A percentile compares a stretch with the other conserved stretches of the same genome.
phyloP scores from a whole-genome alignment of 2,888 invertebrate genomes.

The Eupithecia abbreviata region DNA sequence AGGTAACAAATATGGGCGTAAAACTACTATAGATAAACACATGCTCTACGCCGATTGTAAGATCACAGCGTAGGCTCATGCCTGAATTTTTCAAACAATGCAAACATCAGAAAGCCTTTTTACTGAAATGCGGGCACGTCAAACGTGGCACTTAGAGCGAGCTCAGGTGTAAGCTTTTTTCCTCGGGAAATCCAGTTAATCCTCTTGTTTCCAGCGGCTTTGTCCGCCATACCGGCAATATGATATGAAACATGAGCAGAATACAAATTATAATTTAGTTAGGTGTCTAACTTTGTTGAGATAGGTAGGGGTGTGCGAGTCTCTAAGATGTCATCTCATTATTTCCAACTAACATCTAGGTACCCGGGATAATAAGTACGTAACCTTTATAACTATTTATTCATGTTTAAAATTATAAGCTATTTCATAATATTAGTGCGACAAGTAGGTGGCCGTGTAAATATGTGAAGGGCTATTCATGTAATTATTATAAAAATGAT shows the following conservation, averaged over 20 bases:
- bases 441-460: too few species aligned
- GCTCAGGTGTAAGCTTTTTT: slow-evolving; percentile 47
- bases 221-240: slow-evolving; percentile 43
- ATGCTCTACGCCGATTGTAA: neutral
- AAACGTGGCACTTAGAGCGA: slow-evolving; percentile 31
- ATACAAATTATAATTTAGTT: slow-evolving; percentile 28
- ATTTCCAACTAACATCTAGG: neutral
- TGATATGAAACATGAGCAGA: slow-evolving; percentile 29
- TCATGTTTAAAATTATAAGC: too few species aligned
- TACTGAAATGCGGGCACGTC: slow-evolving; percentile 21
- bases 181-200: slow-evolving; percentile 42
- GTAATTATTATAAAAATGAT: too few species aligned
- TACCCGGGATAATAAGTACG: too few species aligned
- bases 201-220: slow-evolving; percentile 45
- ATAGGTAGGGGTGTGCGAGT: neutral
- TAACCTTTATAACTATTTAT: too few species aligned
- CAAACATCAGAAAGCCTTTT: slow-evolving; percentile 17
- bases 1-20: too few species aligned
- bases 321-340: neutral
- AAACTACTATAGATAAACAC: too few species aligned
- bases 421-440: too few species aligned
- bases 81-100: neutral
- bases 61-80: neutral
- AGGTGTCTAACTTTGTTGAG: slow-evolving; percentile 10
- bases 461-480: neutral